A percentile compares a stretch with the other conserved stretches of the same genome.
These are phyloP conservation scores for Lanius collurio DNA, from an alignment of 2,113 vertebrate genomes.

Conservation along the genomic window DNA sequence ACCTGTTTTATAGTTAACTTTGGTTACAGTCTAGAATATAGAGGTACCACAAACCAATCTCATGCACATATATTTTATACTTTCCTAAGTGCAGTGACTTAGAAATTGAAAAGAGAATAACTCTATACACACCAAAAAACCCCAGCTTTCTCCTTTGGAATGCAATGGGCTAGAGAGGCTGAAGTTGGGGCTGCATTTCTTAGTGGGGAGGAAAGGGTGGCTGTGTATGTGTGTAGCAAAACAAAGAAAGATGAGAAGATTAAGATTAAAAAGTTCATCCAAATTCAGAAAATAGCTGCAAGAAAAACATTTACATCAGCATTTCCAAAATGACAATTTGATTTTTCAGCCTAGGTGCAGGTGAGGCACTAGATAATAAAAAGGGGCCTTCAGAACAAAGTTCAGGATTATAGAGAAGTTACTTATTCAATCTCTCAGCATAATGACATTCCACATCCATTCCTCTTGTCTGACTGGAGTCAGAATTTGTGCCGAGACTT, in stretches of 20 bases:
- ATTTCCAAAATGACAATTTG: not conserved
- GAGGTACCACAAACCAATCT: not conserved
- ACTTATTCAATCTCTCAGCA: not conserved
- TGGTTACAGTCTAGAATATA: not conserved
- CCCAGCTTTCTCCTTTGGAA: not conserved
- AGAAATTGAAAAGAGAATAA: not conserved
- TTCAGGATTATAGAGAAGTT: not conserved
- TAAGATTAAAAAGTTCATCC: not conserved
- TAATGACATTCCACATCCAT: not conserved
- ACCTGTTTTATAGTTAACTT: not conserved
- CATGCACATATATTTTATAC: not conserved
- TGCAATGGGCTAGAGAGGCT: not conserved
- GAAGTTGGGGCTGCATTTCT: not conserved
- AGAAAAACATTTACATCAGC: not conserved
- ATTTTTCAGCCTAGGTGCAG: not conserved
- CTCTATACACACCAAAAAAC: not conserved
- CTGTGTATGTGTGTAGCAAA: not conserved
- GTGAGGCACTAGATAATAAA: not conserved
- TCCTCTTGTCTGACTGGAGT: not conserved
- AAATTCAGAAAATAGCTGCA: not conserved
- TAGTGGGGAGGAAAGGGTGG: not conserved
- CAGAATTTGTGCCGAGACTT: not conserved
- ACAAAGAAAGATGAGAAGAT: not conserved
- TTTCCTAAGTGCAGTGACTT: not conserved
- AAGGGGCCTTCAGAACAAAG: not conserved